Conservation (phyloP, 2,797 vertebrate genomes). For the Coregonus ussuriensis region DNA sequence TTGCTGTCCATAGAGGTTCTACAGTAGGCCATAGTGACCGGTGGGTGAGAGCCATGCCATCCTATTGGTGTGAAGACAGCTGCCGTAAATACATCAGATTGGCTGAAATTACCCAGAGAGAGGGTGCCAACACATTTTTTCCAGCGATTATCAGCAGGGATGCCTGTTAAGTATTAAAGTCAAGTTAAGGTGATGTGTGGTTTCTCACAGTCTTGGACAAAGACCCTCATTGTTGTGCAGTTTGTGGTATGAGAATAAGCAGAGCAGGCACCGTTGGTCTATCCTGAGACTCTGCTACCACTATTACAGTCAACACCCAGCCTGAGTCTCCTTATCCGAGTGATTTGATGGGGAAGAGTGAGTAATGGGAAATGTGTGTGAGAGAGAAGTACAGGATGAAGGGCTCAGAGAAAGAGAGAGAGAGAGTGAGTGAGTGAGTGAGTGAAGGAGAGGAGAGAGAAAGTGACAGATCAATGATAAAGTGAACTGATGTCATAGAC, state of each 20-base stretch:
- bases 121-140: slow-evolving; percentile 45
- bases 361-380: slow-evolving; percentile 41
- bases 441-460: slow-evolving; percentile 39
- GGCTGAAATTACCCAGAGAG: slow-evolving; percentile 41
- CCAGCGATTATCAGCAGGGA: slow-evolving; percentile 49
- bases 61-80: slow-evolving; percentile 39
- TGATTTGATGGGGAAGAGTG: slow-evolving; percentile 35
- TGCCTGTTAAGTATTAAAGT: slow-evolving; percentile 33
- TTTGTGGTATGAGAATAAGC: slow-evolving; percentile 18
- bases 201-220: slow-evolving; percentile 42
- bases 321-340: slow-evolving; percentile 40
- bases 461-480: slow-evolving; percentile 61
- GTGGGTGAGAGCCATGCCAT: slow-evolving; percentile 17
- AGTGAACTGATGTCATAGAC: slow-evolving; percentile 66
- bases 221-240: slow-evolving; percentile 36
- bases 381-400: slow-evolving; percentile 27
- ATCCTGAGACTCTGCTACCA: slow-evolving; percentile 31
- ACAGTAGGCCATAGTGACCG: slow-evolving; percentile 12
- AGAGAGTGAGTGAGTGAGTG: slow-evolving; percentile 28
- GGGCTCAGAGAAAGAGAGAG: slow-evolving; percentile 13
- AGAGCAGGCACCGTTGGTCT: slow-evolving; percentile 13
- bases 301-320: slow-evolving; percentile 23
- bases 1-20: slow-evolving; percentile 19
- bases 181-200: slow-evolving; percentile 32
- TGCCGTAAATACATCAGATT: slow-evolving; percentile 37